These are phyloP conservation scores for Calephelis nemesis DNA, from an alignment of 1,140 invertebrate species.

Conservation along the genomic window DNA sequence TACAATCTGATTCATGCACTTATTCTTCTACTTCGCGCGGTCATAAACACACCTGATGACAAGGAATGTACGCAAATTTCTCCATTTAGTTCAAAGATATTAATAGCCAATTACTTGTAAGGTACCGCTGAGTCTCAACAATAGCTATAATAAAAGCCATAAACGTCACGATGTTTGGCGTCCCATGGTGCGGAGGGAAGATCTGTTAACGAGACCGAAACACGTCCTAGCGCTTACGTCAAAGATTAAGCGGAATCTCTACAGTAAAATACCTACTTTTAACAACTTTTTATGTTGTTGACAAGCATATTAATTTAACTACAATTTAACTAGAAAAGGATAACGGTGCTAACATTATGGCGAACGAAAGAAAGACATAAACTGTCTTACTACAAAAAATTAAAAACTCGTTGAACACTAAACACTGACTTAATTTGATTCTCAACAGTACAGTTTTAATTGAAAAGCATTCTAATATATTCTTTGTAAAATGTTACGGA, in stretches of 20 bases:
- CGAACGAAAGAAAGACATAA: no score
- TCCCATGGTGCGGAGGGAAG: slow-evolving; percentile 60
- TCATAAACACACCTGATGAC: not conserved
- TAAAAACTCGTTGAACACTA: no score
- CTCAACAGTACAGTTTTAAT: no score
- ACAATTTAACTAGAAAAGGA: no score
- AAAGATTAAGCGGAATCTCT: slow-evolving; percentile 38
- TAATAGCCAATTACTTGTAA: slow-evolving; percentile 59
- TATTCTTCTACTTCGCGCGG: no score
- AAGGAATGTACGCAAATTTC: not conserved
- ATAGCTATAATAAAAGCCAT: slow-evolving; percentile 67
- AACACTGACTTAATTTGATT: no score
- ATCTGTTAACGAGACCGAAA: slow-evolving; percentile 71
- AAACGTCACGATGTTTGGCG: slow-evolving; percentile 72
- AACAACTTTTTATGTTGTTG: not conserved
- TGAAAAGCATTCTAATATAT: no score
- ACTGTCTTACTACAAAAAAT: no score
- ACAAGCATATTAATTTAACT: no score
- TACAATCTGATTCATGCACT: no score
- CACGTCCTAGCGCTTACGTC: slow-evolving; percentile 53
- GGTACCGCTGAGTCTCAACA: slow-evolving; percentile 52
- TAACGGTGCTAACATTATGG: no score
- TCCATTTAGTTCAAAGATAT: slow-evolving; percentile 37
- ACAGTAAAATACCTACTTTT: not conserved
- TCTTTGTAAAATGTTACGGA: no score